Conservation (phyloP, 1,140 invertebrate species). For the Aphelenchoides fujianensis region DNA sequence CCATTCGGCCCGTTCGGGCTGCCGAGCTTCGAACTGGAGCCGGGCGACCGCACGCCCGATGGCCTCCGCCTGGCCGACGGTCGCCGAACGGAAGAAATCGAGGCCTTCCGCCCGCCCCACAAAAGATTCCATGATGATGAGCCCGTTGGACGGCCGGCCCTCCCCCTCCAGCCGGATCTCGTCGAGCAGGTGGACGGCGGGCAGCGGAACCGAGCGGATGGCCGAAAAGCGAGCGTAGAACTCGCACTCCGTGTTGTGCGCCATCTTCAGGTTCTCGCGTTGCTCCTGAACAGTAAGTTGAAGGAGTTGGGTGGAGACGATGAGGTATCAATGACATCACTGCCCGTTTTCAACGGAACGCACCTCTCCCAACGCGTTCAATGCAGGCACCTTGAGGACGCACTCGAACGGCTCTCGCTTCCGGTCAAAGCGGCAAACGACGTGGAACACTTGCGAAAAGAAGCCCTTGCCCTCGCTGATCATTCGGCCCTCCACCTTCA, state of each 20-base stretch:
- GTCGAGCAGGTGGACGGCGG: not conserved
- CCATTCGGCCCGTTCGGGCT: constrained; percentile 4
- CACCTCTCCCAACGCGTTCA: constrained; percentile 24
- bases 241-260: constrained; percentile 17
- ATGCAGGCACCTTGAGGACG: constrained; percentile 8
- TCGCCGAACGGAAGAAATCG: not conserved
- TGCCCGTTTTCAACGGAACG: no score
- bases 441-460: constrained; percentile 14
- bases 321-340: no score
- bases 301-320: constrained; percentile 25
- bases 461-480: constrained; percentile 3
- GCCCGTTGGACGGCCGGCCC: not conserved
- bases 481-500: no score
- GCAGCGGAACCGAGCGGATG: not conserved
- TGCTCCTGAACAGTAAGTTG: constrained; percentile 24
- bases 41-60: not conserved
- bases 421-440: constrained; percentile 15
- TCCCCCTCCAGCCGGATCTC: no score
- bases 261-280: constrained; percentile 30
- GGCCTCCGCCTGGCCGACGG: not conserved
- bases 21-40: constrained; percentile 3
- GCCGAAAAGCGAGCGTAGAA: constrained; percentile 6
- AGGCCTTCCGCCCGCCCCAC: not conserved
- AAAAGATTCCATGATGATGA: constrained; percentile 16
- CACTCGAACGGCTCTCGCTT: constrained; percentile 8